Conservation (phyloP, 2,888 invertebrate species). For the Phortica okadai region DNA sequence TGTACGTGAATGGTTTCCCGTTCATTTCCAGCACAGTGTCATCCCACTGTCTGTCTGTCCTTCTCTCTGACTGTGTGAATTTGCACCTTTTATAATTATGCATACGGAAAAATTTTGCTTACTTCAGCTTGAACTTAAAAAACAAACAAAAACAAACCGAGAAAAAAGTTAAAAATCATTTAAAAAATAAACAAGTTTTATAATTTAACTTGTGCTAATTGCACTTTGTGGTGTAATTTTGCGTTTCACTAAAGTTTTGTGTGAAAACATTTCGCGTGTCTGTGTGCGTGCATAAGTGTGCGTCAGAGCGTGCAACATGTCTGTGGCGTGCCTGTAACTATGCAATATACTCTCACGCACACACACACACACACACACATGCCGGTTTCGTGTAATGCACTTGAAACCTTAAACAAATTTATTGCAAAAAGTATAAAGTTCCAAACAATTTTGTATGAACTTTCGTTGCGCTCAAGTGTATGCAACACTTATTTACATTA, state of each 20-base stretch:
- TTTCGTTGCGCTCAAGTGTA: constrained; percentile 19
- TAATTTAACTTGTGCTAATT: constrained; percentile 63
- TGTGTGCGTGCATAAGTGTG: constrained; percentile 28
- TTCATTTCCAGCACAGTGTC: background rate
- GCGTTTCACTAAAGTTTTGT: constrained; percentile 57
- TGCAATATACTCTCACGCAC: constrained; percentile 31
- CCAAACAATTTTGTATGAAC: background rate
- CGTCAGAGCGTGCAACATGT: background rate
- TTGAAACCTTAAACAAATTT: constrained; percentile 23
- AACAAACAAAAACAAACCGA: background rate
- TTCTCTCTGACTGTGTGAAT: constrained; percentile 18
- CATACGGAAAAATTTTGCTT: background rate
- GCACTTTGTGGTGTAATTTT: constrained; percentile 63
- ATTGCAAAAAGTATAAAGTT: constrained; percentile 16
- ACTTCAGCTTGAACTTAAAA: constrained; percentile 39
- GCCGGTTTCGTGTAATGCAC: constrained; percentile 29
- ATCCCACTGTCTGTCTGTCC: constrained; percentile 2
- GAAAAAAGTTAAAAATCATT: background rate
- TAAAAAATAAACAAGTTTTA: constrained; percentile 53
- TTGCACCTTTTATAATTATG: background rate
- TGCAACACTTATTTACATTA: no score
- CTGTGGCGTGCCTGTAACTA: constrained; percentile 22
- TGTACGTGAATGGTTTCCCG: background rate
- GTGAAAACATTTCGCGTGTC: constrained; percentile 25
- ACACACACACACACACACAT: constrained; percentile 11